phyloP scores from a whole-genome alignment of 1,140 invertebrate genomes.

The Rhyacophila brunnea region DNA sequence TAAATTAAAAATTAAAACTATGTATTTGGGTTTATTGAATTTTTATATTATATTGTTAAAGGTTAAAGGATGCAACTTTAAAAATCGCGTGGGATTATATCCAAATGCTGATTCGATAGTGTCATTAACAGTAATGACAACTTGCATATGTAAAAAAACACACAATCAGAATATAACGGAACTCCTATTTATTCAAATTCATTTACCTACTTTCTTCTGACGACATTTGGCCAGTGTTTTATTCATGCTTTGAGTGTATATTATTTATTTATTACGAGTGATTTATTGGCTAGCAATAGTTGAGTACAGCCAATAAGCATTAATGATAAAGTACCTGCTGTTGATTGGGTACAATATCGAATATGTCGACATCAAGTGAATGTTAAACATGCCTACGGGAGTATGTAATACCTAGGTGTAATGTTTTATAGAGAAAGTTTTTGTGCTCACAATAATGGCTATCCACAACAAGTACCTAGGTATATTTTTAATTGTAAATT shows the following conservation, averaged over 20 bases:
- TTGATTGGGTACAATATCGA: slow-evolving; percentile 21
- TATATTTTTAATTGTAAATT: too few relatives aligned
- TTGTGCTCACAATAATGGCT: not conserved
- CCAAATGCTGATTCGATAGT: too few relatives aligned
- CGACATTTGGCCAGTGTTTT: slow-evolving; percentile 2
- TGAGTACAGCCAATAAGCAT: slow-evolving; percentile 16
- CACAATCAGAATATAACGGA: too few relatives aligned
- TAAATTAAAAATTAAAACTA: too few relatives aligned
- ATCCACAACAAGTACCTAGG: too few relatives aligned
- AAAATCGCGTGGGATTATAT: too few relatives aligned
- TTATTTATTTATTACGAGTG: slow-evolving; percentile 13
- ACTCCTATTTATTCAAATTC: too few relatives aligned
- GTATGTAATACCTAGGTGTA: not conserved
- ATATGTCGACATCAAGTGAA: not conserved
- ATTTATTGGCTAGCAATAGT: slow-evolving; percentile 19
- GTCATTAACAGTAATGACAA: too few relatives aligned
- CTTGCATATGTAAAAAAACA: too few relatives aligned
- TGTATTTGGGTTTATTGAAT: too few relatives aligned
- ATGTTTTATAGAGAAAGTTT: not conserved
- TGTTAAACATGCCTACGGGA: not conserved
- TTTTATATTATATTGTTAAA: too few relatives aligned
- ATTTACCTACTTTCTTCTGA: slow-evolving; percentile 13
- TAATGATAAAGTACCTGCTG: slow-evolving; percentile 21
- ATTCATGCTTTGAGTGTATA: slow-evolving; percentile 24
- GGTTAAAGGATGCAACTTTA: too few relatives aligned